These are phyloP conservation scores for Saccopteryx leptura DNA, from an alignment of 2,113 vertebrate genomes.

Conservation along the genomic window DNA sequence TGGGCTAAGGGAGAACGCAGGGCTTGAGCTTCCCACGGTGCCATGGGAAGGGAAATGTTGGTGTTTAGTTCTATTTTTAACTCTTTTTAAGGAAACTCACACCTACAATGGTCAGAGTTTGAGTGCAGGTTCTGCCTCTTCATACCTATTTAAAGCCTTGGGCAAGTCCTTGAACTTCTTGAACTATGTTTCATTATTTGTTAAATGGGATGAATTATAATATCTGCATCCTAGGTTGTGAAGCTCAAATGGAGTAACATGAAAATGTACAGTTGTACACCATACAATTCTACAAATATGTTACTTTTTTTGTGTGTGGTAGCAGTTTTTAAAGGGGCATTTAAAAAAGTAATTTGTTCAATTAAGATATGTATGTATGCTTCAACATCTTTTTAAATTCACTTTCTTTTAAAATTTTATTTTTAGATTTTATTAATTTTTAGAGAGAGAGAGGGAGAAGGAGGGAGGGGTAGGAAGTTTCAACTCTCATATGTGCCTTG, in stretches of 20 bases:
- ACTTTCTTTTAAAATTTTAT: too few species aligned
- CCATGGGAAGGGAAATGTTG: not conserved
- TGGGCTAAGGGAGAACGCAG: not conserved
- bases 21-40: not conserved
- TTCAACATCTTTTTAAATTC: not conserved
- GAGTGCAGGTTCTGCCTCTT: not conserved
- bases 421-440: too few species aligned
- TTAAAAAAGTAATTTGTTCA: not conserved
- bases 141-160: not conserved
- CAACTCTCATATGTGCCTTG: too few species aligned
- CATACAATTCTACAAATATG: not conserved
- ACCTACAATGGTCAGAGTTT: not conserved
- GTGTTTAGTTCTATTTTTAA: too few species aligned
- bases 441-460: too few species aligned
- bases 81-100: not conserved
- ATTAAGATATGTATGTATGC: not conserved
- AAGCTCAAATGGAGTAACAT: not conserved
- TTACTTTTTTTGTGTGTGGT: not conserved
- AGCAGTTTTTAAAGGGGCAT: not conserved
- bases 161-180: not conserved
- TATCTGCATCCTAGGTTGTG: not conserved
- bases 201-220: not conserved
- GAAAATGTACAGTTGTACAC: not conserved
- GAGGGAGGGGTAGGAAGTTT: too few species aligned
- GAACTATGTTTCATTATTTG: not conserved